A percentile compares a stretch with the other conserved stretches of the same genome.
phyloP scores from a whole-genome alignment of 2,888 invertebrate genomes.

The Theodoxus fluviatilis region DNA sequence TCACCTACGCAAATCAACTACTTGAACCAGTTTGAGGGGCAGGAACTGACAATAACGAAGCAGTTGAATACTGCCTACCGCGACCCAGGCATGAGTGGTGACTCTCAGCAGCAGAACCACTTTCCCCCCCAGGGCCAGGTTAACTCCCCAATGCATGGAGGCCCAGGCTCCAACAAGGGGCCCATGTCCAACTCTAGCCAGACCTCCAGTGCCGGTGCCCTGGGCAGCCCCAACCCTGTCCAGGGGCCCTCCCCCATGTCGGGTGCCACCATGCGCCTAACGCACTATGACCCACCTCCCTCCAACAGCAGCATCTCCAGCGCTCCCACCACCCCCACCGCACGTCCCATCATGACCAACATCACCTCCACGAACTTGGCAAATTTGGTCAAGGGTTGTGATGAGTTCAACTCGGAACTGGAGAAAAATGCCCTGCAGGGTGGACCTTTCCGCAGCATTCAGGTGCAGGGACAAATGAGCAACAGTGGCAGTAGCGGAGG shows the following conservation, averaged over 20 bases:
- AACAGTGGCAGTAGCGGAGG: constrained; percentile 20
- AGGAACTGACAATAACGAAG: constrained; percentile 94
- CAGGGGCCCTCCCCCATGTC: constrained; percentile 42
- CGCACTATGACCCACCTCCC: constrained; percentile 55
- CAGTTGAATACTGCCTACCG: constrained; percentile 85
- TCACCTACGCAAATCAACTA: constrained; percentile 96
- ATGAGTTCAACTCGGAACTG: constrained; percentile 64
- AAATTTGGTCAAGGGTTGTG: constrained; percentile 64
- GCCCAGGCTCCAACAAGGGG: constrained; percentile 51
- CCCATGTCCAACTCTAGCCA: constrained; percentile 59
- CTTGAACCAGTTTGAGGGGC: constrained; percentile 93
- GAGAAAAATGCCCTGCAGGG: constrained; percentile 66
- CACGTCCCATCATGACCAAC: constrained; percentile 55
- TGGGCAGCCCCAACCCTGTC: constrained; percentile 48
- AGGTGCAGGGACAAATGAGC: constrained; percentile 58
- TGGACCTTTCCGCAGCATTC: constrained; percentile 65
- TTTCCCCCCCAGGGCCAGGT: constrained; percentile 46
- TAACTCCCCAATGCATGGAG: constrained; percentile 53
- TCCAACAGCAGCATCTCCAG: constrained; percentile 29
- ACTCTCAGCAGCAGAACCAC: constrained; percentile 43
- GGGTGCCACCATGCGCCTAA: constrained; percentile 55
- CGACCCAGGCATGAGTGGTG: constrained; percentile 46
- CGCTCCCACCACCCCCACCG: constrained; percentile 38
- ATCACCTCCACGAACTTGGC: constrained; percentile 64
- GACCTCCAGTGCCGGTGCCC: constrained; percentile 47